Evolutionary conservation across 2,797 vertebrate species (phyloP), one percentile per base, ranked within the genome.

Genomic region (Bradypodion ventrale): DNA sequence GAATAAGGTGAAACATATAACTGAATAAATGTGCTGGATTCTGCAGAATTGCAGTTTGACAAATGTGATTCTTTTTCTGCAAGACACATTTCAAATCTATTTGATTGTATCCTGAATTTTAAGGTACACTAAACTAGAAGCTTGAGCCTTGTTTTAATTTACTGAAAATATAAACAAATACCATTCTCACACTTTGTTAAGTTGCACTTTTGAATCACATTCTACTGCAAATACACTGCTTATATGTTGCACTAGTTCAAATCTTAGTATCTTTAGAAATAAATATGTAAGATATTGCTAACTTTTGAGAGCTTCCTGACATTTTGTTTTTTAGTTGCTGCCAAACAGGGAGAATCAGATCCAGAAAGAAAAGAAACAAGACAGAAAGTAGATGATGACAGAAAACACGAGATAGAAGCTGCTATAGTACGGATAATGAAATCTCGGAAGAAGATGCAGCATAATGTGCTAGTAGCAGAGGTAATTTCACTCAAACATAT

Each of bases 371-470:
- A 98, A 95, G 98, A 99, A 96, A 99, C 98, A 1, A 97, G 98
- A 85, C 98, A 99, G 96, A 99, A 99, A 95, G 98, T 99, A 89
- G 98, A 99, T 15, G 98, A 99, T 19, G 98, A 99, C 97, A 96
- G 98, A 94, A 99, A 99, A 93, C 98, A 99, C 81, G 98, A 99
- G 96, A 99, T 99, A 90, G 98, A 99, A 95, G 98, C 98, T 90
- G 98, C 98, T 93, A 99, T 99, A 90, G 98, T 99, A 85, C 97
- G 98, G 92, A 99, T 99, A 95, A 99, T 99, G 98, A 99, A 99
- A 95, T 99, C 98, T 37, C 97, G 98, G 88, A 99, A 99, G 97
- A 99, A 98, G 96, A 99, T 99, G 97, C 98, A 99, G 92, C 98
- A 99, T 96, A 99, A 98, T n/a, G 97, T 99, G 90, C 94, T 99